phyloP scores from a whole-genome alignment of 2,113 vertebrate species.

The Todiramphus saurophagus region DNA sequence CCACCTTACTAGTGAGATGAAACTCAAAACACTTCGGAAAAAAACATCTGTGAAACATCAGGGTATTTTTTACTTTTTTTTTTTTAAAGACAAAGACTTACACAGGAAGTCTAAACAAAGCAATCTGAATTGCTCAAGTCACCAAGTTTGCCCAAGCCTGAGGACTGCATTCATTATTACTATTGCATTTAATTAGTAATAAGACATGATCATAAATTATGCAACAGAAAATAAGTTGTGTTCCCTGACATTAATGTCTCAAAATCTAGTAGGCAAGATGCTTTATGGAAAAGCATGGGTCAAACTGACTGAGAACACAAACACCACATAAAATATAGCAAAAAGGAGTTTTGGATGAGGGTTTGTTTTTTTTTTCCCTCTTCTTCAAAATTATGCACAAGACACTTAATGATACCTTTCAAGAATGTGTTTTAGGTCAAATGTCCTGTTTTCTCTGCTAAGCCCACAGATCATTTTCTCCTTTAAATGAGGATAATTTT shows the following conservation, averaged over 20 bases:
- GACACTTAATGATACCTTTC: not conserved
- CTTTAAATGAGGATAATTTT: slow-evolving; percentile 26
- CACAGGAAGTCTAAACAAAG: not conserved
- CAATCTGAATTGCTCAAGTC: not conserved
- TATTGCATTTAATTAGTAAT: slow-evolving; percentile 1
- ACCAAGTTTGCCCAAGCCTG: not conserved
- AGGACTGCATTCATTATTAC: not conserved
- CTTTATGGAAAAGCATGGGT: not conserved
- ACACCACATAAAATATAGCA: not conserved
- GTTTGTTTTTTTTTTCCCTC: rapidly evolving
- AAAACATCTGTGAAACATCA: not conserved
- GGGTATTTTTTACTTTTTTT: rapidly evolving
- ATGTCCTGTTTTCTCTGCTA: not conserved
- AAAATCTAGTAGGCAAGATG: not conserved
- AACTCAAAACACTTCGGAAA: not conserved
- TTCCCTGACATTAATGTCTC: not conserved
- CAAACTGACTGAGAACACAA: not conserved
- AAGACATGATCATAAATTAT: not conserved
- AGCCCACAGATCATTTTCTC: not conserved
- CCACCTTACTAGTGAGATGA: not conserved
- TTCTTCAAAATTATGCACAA: not conserved
- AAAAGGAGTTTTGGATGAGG: not conserved
- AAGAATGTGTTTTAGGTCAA: not conserved
- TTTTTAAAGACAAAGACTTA: not conserved
- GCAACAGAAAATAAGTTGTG: not conserved